A percentile compares a stretch with the other conserved stretches of the same genome.
Conservation (phyloP, 2,888 invertebrate genomes). For the Parochlus steinenii region DNA sequence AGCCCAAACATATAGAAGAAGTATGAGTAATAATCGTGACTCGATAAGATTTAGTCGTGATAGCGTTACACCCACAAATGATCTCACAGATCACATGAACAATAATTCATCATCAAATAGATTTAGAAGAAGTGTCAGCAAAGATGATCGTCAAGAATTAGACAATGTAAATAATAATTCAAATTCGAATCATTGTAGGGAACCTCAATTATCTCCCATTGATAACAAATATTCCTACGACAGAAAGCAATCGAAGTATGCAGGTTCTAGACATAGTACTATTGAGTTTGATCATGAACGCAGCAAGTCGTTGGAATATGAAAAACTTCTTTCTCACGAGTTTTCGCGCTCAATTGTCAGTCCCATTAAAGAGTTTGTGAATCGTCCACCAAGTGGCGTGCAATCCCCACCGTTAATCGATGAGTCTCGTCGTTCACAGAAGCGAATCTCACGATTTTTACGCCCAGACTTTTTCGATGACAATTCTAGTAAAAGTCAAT, state of each 20-base stretch:
- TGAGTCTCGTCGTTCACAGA: slow-evolving; percentile 27
- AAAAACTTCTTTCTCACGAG: too few relatives aligned
- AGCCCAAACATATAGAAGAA: slow-evolving; percentile 3
- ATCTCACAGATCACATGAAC: slow-evolving; percentile 7
- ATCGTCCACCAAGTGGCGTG: slow-evolving; percentile 25
- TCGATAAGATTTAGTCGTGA: slow-evolving; percentile 1
- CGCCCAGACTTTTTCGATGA: slow-evolving; percentile 60
- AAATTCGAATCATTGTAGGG: slow-evolving; percentile 1
- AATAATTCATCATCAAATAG: slow-evolving; percentile 5
- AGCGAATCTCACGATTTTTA: slow-evolving; percentile 54
- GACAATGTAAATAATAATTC: slow-evolving; percentile 8
- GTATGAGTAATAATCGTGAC: slow-evolving; percentile 6
- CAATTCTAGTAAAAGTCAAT: too few relatives aligned
- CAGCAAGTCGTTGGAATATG: too few relatives aligned
- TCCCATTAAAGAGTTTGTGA: slow-evolving; percentile 17
- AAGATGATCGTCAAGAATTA: slow-evolving; percentile 1
- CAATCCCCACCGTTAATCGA: slow-evolving; percentile 21
- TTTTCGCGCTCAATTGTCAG: slow-evolving; percentile 15
- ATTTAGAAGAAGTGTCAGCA: slow-evolving; percentile 4
- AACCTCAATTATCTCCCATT: slow-evolving; percentile 4
- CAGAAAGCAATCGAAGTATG: slow-evolving; percentile 2
- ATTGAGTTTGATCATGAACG: background rate
- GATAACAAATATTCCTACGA: slow-evolving; percentile 1
- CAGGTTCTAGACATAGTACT: slow-evolving; percentile 1
- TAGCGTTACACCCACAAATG: slow-evolving; percentile 11